A percentile compares a stretch with the other conserved stretches of the same genome.
phyloP scores from a whole-genome alignment of 2,888 invertebrate species.

The Argyresthia albistria region DNA sequence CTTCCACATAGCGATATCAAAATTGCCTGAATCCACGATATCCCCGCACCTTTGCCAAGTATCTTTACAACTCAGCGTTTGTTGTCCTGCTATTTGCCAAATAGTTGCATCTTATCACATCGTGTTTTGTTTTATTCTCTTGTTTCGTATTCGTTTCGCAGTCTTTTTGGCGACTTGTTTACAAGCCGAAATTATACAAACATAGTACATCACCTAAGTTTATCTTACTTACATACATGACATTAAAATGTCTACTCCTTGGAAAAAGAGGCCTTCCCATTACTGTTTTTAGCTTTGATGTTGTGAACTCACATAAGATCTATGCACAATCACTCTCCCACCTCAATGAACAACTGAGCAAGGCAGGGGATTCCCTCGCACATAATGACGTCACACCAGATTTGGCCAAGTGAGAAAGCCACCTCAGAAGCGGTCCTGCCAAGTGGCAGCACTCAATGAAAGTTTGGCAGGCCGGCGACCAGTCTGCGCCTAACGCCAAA shows the following conservation, averaged over 20 bases:
- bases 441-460: slow-evolving; percentile 29
- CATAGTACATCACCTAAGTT: too few relatives aligned
- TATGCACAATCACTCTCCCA: background rate
- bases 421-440: slow-evolving; percentile 41
- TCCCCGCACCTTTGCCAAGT: slow-evolving; percentile 42
- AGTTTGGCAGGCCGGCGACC: slow-evolving; percentile 24
- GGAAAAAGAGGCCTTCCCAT: background rate
- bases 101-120: slow-evolving; percentile 52
- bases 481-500: slow-evolving; percentile 35
- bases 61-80: slow-evolving; percentile 48
- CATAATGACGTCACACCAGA: slow-evolving; percentile 16
- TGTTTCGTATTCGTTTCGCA: slow-evolving; percentile 37
- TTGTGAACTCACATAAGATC: too few relatives aligned
- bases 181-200: slow-evolving; percentile 5
- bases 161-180: slow-evolving; percentile 27
- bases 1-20: slow-evolving; percentile 4
- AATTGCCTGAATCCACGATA: slow-evolving; percentile 21
- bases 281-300: too few relatives aligned
- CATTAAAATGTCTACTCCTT: too few relatives aligned
- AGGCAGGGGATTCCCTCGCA: slow-evolving; percentile 27
- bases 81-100: slow-evolving; percentile 59
- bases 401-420: slow-evolving; percentile 11
- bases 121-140: slow-evolving; percentile 45
- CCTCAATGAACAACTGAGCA: background rate
- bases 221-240: too few relatives aligned